Evolutionary conservation across 2,888 invertebrate genomes (phyloP), one percentile per base, ranked within the genome.

Genomic region (Exephanes ischioxanthus): DNA sequence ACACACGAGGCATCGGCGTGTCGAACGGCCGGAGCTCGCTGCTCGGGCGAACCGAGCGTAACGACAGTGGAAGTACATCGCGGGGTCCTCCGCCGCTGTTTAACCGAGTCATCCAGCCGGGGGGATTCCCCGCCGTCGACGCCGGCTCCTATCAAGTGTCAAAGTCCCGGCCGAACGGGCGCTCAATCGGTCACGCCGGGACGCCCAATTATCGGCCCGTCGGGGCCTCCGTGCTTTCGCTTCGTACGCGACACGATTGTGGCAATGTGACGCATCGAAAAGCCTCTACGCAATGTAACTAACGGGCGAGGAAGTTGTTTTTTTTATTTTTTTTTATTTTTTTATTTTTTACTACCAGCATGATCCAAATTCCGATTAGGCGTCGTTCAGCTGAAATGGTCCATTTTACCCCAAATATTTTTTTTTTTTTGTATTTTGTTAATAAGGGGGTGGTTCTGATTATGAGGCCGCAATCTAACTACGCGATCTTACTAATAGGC

Each of bases 131-230:
- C 22, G 37, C 45, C 58, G 19, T 26, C 16, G 58, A 14, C 3
- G 53, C 41, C 7, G 22, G 16, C 58, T 26, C 6, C 72, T 61
- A 77, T 78, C 70, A 70, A 58, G 78, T 70, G 70, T 78, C 78
- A 78, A 78, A 78, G 68, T 30, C n/a, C 19, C 30, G 61, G n/a
- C 48, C 58, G 70, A 78, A 37, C 33, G 70, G 33, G 45, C 26
- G 77, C 22, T 78, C 22, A 37, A 78, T 78, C 70, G 58, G 70
- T 30, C 19, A 45, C 61, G 16, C 16, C 67, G 26, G 67, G 55
- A 30, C 37, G 67, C 41, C 77, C 77, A 77, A 77, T 77, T 77
- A 77, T 77, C 55, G 67, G 55, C 53, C 22, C 53, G 33, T 67
- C 7, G 37, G 16, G 30, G 53, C 53, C 53, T 53, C n/a, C 66